Conservation (phyloP, 2,797 vertebrate species). For the Anguilla pacifica region DNA sequence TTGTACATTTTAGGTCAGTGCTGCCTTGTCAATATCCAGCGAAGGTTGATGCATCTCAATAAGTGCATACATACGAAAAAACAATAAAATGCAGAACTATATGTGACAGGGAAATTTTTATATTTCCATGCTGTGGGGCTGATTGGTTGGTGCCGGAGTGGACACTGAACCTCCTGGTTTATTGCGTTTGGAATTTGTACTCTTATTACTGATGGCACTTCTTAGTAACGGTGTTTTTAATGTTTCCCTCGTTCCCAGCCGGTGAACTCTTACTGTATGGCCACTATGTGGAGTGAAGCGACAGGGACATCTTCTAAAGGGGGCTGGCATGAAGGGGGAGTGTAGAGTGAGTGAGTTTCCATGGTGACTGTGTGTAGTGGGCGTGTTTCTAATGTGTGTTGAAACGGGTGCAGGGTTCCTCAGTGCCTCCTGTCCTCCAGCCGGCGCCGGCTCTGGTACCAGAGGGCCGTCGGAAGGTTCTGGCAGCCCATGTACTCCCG, state of each 20-base stretch:
- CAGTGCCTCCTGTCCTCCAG: constrained; percentile 42
- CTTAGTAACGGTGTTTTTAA: background rate
- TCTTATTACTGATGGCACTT: background rate
- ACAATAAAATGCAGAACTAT: background rate
- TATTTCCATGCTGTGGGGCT: background rate
- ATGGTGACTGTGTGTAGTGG: constrained; percentile 8
- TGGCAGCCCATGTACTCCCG: constrained; percentile 80
- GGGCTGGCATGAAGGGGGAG: background rate
- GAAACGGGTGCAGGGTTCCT: background rate
- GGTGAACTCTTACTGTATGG: constrained; percentile 5
- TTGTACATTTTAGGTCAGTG: constrained; percentile 8
- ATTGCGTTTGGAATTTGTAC: constrained; percentile 26
- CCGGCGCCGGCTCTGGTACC: constrained; percentile 68
- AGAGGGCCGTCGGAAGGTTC: constrained; percentile 78
- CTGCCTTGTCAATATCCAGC: background rate
- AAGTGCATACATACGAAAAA: background rate
- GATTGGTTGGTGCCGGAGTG: constrained; percentile 17
- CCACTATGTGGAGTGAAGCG: constrained; percentile 12
- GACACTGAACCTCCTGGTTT: constrained; percentile 22
- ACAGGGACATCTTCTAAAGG: constrained; percentile 1
- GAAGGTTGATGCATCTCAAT: background rate
- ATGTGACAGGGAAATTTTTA: background rate
- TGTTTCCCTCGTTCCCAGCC: constrained; percentile 4
- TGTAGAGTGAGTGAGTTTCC: background rate
- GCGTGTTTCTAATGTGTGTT: constrained; percentile 30